Percentiles rank a stretch among this genome's conserved stretches.
Conservation (phyloP, 2,888 invertebrate genomes). For the Caenorhabditis macrosperma region DNA sequence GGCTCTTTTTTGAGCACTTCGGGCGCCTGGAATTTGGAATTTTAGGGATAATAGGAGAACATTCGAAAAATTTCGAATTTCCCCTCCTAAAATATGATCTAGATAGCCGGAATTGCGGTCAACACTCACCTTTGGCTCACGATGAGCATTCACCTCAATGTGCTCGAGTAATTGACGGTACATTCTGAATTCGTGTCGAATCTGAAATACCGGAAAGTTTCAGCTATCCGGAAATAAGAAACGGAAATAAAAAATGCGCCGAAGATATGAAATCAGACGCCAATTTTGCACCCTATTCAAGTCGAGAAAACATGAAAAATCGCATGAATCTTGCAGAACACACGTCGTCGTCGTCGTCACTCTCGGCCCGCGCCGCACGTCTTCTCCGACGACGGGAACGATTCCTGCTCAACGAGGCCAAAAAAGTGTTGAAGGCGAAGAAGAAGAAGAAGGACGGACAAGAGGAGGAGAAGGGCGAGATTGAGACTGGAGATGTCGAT, state of each 20-base stretch:
- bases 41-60: constrained; percentile 8
- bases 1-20: background rate
- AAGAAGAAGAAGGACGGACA: background rate
- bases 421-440: background rate
- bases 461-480: background rate
- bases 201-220: too few species aligned
- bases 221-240: too few species aligned
- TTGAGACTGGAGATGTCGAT: background rate
- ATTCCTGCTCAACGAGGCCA: background rate
- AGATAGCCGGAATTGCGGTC: too few species aligned
- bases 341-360: background rate
- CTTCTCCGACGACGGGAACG: background rate
- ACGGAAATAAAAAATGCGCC: too few species aligned
- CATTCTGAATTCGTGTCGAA: constrained; percentile 1
- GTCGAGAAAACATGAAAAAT: background rate
- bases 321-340: background rate
- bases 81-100: background rate
- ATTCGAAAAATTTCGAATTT: background rate
- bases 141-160: constrained; percentile 35
- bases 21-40: background rate
- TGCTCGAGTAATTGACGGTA: constrained; percentile 49
- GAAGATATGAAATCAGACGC: too few species aligned
- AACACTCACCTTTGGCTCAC: background rate
- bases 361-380: background rate
- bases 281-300: too few species aligned